Percentiles rank a stretch among this genome's conserved stretches.
Conservation (phyloP, 2,888 invertebrate genomes). For the Altica lythri region DNA sequence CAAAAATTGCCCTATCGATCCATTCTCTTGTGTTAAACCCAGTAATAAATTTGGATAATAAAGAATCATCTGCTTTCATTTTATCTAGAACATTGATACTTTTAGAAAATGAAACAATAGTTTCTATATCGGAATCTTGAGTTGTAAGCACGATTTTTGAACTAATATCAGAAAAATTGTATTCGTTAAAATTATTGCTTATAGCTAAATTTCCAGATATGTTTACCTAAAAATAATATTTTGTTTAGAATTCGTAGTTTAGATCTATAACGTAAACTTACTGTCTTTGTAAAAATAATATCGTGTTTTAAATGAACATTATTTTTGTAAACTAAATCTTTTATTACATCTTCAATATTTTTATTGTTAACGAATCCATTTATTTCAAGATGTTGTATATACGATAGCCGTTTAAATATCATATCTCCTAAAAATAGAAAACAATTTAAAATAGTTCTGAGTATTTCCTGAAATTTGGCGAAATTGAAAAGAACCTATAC, state of each 20-base stretch:
- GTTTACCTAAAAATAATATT: conserved; percentile 42
- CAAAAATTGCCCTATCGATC: conserved; percentile 56
- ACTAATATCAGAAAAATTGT: conserved; percentile 52
- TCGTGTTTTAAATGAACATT: conserved; percentile 39
- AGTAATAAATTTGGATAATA: conserved; percentile 51
- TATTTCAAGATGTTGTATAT: conserved; percentile 47
- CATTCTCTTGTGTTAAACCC: conserved; percentile 56
- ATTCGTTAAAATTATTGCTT: conserved; percentile 45
- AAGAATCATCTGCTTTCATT: conserved; percentile 42
- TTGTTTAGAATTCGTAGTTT: too few relatives aligned
- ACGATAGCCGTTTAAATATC: conserved; percentile 44
- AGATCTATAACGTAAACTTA: conserved; percentile 31
- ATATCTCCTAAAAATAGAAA: conserved; percentile 47
- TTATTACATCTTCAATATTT: conserved; percentile 42
- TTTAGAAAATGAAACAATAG: conserved; percentile 53
- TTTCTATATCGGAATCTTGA: conserved; percentile 47
- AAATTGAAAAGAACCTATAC: too few relatives aligned
- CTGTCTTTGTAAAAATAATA: conserved; percentile 44
- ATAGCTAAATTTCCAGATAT: conserved; percentile 49
- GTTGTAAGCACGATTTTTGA: conserved; percentile 55
- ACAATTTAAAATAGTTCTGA: conserved; percentile 13
- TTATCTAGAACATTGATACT: conserved; percentile 44
- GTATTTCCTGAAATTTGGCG: too few relatives aligned
- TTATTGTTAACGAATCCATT: conserved; percentile 45
- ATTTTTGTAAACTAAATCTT: conserved; percentile 45